Base-by-base conservation (phyloP, 37 sponge, comb jelly and placozoan species). In the Cladorhizidae sp. region DNA sequence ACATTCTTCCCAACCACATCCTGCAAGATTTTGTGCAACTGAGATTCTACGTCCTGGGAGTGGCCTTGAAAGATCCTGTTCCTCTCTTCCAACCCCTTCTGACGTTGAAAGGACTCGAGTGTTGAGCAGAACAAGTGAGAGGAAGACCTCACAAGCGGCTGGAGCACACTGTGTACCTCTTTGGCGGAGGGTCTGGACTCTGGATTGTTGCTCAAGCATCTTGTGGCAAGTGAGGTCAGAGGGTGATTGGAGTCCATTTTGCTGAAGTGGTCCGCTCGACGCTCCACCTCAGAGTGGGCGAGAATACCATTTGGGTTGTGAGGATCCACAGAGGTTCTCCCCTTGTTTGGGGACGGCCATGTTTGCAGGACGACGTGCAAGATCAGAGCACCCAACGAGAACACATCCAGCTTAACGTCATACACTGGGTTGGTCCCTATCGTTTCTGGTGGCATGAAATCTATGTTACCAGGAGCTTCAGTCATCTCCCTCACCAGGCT, bases 381-480 rank as follows among this genome's bases (percentile, higher is more conserved):
- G 33, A 73, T 82, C 64, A 82, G 50, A 26, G 72, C 74, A 20
- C 82, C 82, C 39, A 82, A 73, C 9, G 82, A 82, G 42, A 82
- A 82, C 14, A 82, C 49, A 43, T 82, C 82, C 61, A 82, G 31
- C n/a, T 62, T 72, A 5, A 51, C 42, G 52, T 57, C 26, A 49
- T 82, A 82, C 22, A 21, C 33, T 40, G 82, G 72, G 9, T 62
- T 73, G 20, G 42, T 1, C 0, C 43, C 50, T 0, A 50, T 14
- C 5, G 82, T 74, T 36, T 82, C 82, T 3, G 82, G 82, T 11
- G 82, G 82, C 82, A 82, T 82, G 74, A 72, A 82, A 0, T 28
- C 49, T 2, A 26, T 11, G 31, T 55, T 73, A 5, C 82, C 82
- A 45, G 82, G 82, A 45, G 65, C 74, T 39, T 15, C 39, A 36